A percentile compares a stretch with the other conserved stretches of the same genome.
These are phyloP conservation scores for Limonius californicus DNA, from an alignment of 1,140 invertebrate species.

Conservation along the genomic window DNA sequence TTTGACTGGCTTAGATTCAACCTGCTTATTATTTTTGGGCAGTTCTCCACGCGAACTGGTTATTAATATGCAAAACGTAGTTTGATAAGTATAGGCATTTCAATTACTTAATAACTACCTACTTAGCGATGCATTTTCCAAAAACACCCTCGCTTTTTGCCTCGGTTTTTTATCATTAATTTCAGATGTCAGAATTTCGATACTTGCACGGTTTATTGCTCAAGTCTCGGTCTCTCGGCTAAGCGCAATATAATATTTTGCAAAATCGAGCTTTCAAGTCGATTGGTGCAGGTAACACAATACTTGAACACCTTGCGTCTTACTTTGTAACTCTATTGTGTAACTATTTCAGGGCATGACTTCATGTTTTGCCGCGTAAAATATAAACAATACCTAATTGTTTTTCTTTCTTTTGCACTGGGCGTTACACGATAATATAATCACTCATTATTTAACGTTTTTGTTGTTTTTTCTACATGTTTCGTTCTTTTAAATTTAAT, in stretches of 20 bases:
- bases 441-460: background rate
- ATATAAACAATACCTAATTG: background rate
- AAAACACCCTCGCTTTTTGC: no score
- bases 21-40: constrained; percentile 1
- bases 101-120: background rate
- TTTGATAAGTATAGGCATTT: constrained; percentile 9
- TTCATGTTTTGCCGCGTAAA: background rate
- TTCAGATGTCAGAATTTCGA: no score
- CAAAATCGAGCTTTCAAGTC: background rate
- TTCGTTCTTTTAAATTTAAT: no score
- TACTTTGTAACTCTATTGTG: constrained; percentile 4
- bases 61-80: background rate
- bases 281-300: no score
- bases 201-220: no score
- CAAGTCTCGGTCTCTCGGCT: no score
- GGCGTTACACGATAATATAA: constrained; percentile 10
- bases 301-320: constrained; percentile 2
- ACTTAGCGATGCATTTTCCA: no score
- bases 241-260: background rate
- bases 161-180: no score
- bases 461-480: no score
- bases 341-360: constrained; percentile 4
- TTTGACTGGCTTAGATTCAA: background rate
- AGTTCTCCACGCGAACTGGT: background rate
- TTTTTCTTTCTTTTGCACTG: background rate